Evolutionary conservation across 2,888 invertebrate species (phyloP).

Genomic region (Idaea straminata): DNA sequence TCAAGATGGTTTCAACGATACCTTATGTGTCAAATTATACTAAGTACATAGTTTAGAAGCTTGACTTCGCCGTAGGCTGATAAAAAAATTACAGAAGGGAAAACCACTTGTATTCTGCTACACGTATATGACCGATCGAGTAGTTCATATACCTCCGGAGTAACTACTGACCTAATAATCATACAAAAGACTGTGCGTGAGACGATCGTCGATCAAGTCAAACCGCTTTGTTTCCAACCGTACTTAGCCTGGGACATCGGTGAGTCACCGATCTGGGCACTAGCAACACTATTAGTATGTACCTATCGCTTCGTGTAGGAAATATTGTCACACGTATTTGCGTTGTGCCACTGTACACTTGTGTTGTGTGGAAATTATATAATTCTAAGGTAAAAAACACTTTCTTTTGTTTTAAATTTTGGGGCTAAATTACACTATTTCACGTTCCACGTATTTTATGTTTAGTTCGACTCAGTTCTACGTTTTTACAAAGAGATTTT

Average conservation of each 20-base stretch:
- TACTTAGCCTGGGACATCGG: background rate
- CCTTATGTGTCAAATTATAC: too few species aligned
- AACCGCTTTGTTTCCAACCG: background rate
- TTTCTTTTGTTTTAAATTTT: background rate
- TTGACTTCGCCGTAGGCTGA: too few species aligned
- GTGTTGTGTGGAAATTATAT: background rate
- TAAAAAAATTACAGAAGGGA: too few species aligned
- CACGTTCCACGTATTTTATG: background rate
- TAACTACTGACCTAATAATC: background rate
- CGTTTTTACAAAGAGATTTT: background rate
- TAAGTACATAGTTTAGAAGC: too few species aligned
- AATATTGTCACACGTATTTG: background rate
- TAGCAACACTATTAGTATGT: background rate
- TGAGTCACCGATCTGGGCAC: background rate
- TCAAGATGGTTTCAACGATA: too few species aligned
- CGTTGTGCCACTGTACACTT: background rate
- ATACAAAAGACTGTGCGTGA: background rate
- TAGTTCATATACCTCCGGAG: background rate
- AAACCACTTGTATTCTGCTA: too few species aligned
- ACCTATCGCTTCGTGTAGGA: background rate
- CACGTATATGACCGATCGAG: too few species aligned
- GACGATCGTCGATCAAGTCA: slow-evolving; percentile 1
- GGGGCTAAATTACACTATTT: background rate
- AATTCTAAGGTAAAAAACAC: background rate
- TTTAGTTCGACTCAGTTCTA: background rate